phyloP scores from a whole-genome alignment of 2,797 vertebrate genomes.

The Xyrichtys novacula region DNA sequence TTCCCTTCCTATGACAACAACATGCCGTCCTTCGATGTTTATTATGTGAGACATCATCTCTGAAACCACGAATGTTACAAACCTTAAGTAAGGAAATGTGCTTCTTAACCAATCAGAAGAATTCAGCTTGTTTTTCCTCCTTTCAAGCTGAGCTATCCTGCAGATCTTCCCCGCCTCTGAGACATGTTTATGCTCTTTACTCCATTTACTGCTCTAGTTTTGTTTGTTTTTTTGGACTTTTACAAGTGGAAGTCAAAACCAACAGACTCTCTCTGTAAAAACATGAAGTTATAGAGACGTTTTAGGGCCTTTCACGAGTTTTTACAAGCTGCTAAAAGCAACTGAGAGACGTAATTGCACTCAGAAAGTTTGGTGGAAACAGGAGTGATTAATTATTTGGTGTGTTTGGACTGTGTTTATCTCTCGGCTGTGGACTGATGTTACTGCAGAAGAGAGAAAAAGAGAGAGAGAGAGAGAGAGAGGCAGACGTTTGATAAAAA shows the following conservation, averaged over 20 bases:
- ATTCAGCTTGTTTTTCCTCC: not conserved
- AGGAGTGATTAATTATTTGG: conserved; percentile 19
- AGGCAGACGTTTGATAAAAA: too few relatives aligned
- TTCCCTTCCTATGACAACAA: too few relatives aligned
- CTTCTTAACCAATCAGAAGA: too few relatives aligned
- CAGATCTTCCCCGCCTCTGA: not conserved
- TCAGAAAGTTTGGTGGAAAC: not conserved
- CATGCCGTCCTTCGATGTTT: too few relatives aligned
- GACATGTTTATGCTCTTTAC: not conserved
- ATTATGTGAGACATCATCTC: too few relatives aligned
- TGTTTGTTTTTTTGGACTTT: conserved; percentile 23
- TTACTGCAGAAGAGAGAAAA: not conserved
- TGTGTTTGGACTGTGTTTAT: conserved; percentile 15
- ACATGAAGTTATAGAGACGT: not conserved
- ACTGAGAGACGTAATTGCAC: conserved; percentile 14
- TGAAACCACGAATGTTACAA: too few relatives aligned
- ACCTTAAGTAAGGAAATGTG: too few relatives aligned
- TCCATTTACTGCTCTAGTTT: conserved; percentile 1
- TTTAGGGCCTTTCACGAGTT: conserved; percentile 18
- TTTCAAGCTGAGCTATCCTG: not conserved
- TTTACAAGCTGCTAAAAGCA: conserved; percentile 56
- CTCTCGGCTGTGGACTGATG: not conserved
- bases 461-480: not conserved
- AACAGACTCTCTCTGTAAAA: conserved; percentile 11
- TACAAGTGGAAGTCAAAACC: conserved; percentile 10